Base-by-base conservation (phyloP, 2,797 vertebrate genomes). In the Percopsis omiscomaycus region DNA sequence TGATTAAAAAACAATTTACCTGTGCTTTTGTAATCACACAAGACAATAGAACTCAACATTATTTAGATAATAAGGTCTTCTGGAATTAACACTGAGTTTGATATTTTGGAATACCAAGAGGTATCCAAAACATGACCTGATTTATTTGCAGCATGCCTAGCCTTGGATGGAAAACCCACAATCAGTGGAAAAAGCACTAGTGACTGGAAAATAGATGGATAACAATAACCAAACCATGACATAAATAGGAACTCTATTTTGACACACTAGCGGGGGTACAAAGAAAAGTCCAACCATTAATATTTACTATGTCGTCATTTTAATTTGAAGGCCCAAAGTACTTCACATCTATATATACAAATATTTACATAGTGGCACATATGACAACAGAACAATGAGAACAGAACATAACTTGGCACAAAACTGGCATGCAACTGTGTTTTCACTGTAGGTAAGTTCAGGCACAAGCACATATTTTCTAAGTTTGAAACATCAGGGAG, bases 321-420 rank as follows among this genome's bases (percentile, higher is more conserved):
- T 62, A 73, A 63, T 66, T 68, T 61, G 62, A 68, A 69, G 64
- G 57, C 71, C 59, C 57, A 75, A 79, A 71, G 61, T 59, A 70
- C 60, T 63, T 73, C 54, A 82, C 71, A 74, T 66, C 37, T 79
- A 79, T 74, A 32, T 72, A 71, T 68, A 85, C 30, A 59, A 22
- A 5, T 64, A 81, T 86, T 67, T 79, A 84, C 75, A 87, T 30
- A 64, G 49, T 71, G 69, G 62, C 55, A 65, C 56, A 68, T 69
- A 69, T 55, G 62, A 14, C 54, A 64, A 62, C 13, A 53, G n/a
- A 55, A 55, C 55, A 68, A 76, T 69, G 55, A 65, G 64, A 32
- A 68, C 55, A 73, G 64, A 45, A 68, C 47, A 64, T 55, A 13
- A 59, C 57, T 54, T 72, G 77, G 69, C 74, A 81, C 64, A 78